Conservation (phyloP, 23 tunicate species). For the Trididemnum miniatum region DNA sequence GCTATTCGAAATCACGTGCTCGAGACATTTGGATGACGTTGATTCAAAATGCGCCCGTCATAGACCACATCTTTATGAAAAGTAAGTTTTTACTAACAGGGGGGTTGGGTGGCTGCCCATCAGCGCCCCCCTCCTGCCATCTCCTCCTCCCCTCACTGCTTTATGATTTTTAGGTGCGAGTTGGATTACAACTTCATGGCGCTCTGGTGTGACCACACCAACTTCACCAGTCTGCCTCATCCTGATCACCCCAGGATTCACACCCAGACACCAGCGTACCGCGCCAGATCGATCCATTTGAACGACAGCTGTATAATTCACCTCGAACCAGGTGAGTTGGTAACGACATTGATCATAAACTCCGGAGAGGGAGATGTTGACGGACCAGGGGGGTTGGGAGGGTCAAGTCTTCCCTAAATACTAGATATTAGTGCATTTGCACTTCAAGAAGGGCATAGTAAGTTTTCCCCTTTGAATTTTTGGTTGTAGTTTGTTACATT, state of each 20-base stretch:
- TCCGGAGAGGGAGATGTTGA: no score
- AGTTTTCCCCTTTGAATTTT: no score
- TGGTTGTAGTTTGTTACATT: no score
- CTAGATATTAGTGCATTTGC: no score
- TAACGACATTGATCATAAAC: no score
- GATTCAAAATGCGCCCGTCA: slow-evolving; percentile 11
- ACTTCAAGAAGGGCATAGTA: no score
- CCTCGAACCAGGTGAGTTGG: slow-evolving; percentile 12
- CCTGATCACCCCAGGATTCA: slow-evolving; percentile 18
- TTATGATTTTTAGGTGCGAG: no score
- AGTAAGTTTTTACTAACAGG: neutral
- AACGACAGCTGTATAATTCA: slow-evolving; percentile 26
- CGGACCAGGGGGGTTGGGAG: no score
- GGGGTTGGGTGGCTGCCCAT: neutral
- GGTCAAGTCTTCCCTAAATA: no score
- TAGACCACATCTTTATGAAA: neutral
- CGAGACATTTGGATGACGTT: neutral
- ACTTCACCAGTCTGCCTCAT: slow-evolving; percentile 5
- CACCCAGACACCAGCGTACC: neutral
- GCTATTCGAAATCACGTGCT: neutral
- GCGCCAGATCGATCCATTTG: neutral
- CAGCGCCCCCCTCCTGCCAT: no score
- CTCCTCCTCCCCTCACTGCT: no score
- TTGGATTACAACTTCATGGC: slow-evolving; percentile 16
- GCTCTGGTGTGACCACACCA: slow-evolving; percentile 35